Evolutionary conservation across 2,113 vertebrate species (phyloP).

Genomic region (Saccopteryx leptura): DNA sequence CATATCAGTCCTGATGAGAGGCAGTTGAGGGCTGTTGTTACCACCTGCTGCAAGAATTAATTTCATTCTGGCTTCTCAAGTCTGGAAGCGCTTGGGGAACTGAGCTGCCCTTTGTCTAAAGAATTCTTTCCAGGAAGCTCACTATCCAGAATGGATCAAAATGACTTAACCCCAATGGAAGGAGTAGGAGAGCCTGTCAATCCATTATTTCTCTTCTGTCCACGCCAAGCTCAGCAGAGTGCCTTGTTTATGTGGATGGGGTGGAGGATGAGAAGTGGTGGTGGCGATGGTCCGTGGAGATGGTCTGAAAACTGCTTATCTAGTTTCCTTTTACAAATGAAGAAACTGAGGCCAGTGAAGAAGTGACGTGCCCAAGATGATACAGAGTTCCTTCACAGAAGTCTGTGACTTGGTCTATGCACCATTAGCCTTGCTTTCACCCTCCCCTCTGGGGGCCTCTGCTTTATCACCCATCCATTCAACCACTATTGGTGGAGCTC

Average conservation of each 20-base stretch:
- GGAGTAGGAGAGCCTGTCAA: background rate
- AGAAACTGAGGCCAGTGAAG: slow-evolving; percentile 34
- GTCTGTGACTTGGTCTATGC: background rate
- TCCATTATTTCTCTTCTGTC: background rate
- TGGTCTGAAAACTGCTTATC: background rate
- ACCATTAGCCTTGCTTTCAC: background rate
- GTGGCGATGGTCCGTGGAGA: background rate
- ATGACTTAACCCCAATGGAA: background rate
- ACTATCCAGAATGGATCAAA: background rate
- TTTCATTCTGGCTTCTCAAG: slow-evolving; percentile 31
- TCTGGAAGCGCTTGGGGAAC: background rate
- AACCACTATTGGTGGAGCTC: background rate
- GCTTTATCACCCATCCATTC: background rate
- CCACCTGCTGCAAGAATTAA: slow-evolving; percentile 51
- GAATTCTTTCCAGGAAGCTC: slow-evolving; percentile 36
- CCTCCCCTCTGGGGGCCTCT: background rate
- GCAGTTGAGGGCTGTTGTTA: background rate
- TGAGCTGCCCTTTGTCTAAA: background rate
- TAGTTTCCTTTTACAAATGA: background rate
- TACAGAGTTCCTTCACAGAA: background rate
- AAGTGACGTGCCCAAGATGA: background rate
- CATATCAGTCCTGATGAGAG: slow-evolving; percentile 43
- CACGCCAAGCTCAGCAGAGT: background rate
- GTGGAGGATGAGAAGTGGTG: too few relatives aligned
- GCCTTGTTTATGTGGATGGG: background rate